Conservation (phyloP, 2,113 vertebrate genomes). For the Hippocampus abdominalis region DNA sequence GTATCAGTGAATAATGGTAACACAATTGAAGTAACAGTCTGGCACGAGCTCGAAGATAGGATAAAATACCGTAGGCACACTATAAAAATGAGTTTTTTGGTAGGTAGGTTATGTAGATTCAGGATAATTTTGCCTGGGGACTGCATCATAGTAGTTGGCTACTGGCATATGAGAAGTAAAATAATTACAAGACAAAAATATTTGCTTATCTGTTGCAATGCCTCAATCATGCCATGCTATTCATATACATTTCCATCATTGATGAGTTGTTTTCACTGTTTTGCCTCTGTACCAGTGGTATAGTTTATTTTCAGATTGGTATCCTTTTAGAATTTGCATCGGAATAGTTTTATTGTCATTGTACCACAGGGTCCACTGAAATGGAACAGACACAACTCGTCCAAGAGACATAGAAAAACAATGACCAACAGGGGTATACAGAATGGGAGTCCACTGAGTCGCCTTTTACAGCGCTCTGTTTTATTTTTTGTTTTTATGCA, state of each 20-base stretch:
- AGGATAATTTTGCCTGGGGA: not conserved
- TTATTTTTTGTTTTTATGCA: too few species aligned
- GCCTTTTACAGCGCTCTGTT: too few species aligned
- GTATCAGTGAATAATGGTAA: not conserved
- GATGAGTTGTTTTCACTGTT: not conserved
- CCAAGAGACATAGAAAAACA: too few species aligned
- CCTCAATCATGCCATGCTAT: not conserved
- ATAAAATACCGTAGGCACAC: not conserved
- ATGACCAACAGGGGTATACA: too few species aligned
- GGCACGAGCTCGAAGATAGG: not conserved
- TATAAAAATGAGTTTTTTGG: not conserved
- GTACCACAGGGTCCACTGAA: too few species aligned
- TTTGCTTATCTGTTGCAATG: not conserved
- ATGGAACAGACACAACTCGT: too few species aligned
- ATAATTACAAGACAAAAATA: not conserved
- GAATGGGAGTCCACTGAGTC: too few species aligned
- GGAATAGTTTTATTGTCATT: too few species aligned
- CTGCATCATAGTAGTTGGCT: not conserved
- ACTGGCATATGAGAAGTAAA: not conserved
- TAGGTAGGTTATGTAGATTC: not conserved
- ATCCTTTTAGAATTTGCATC: too few species aligned
- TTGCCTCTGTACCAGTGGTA: not conserved
- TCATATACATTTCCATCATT: not conserved
- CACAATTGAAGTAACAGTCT: not conserved
- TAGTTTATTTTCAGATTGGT: not conserved